phyloP scores from a whole-genome alignment of 2,888 invertebrate genomes.

The Dicroscelio sp. region DNA sequence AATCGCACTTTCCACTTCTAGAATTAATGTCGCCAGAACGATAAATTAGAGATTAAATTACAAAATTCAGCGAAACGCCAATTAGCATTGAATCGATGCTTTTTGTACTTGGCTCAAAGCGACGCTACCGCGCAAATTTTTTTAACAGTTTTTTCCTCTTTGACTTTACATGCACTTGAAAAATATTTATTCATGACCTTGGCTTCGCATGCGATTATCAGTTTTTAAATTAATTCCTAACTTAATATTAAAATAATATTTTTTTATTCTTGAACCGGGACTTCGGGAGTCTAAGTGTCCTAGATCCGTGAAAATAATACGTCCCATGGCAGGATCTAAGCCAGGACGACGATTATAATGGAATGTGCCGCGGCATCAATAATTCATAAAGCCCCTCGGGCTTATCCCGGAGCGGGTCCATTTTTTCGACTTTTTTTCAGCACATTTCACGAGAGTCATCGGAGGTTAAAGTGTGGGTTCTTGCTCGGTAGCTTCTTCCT shows the following conservation, averaged over 20 bases:
- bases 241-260: too few species aligned
- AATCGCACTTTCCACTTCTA: slow-evolving; percentile 40
- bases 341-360: slow-evolving; percentile 63
- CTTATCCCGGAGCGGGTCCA: slow-evolving; percentile 59
- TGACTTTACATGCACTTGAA: too few species aligned
- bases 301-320: too few species aligned
- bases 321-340: slow-evolving; percentile 3
- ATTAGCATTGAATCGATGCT: too few species aligned
- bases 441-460: slow-evolving; percentile 66
- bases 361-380: slow-evolving; percentile 69
- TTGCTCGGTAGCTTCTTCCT: slow-evolving; percentile 60
- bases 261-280: too few species aligned
- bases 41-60: slow-evolving; percentile 48
- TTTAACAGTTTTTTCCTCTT: too few species aligned
- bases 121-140: slow-evolving; percentile 1
- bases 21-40: slow-evolving; percentile 48
- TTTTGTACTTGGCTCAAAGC: not conserved
- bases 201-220: too few species aligned
- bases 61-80: slow-evolving; percentile 30
- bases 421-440: slow-evolving; percentile 57
- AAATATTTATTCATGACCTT: too few species aligned
- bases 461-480: slow-evolving; percentile 67
- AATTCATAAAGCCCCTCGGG: slow-evolving; percentile 67
- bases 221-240: too few species aligned
- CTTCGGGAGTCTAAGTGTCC: too few species aligned